Conservation (phyloP, 2,113 vertebrate genomes). For the Aleadryas rufinucha region DNA sequence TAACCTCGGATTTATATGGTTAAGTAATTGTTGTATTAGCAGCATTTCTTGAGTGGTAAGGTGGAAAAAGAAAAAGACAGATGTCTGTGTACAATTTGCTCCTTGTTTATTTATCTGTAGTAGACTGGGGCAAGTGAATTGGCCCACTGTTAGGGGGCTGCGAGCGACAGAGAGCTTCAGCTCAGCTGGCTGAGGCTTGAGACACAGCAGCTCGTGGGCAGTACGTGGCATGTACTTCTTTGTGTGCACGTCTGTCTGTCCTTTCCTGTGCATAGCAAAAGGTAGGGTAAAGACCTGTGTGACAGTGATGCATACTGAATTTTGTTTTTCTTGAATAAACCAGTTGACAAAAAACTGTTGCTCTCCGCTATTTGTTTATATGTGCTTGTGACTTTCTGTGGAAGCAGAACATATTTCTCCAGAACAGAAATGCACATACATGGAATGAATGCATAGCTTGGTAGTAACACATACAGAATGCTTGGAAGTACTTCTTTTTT, state of each 20-base stretch:
- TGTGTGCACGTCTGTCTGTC: accelerated
- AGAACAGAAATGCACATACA: neutral
- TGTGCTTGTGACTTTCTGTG: neutral
- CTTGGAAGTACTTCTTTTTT: neutral
- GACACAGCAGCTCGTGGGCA: accelerated
- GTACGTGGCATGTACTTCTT: accelerated
- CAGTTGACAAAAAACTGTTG: accelerated
- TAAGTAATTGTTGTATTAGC: conserved; percentile 57
- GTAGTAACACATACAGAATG: neutral
- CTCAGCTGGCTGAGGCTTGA: neutral
- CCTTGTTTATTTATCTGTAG: conserved; percentile 12
- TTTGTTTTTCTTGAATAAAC: neutral
- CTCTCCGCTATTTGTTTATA: neutral
- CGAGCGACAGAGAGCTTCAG: neutral
- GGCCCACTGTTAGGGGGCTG: neutral
- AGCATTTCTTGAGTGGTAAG: conserved; percentile 5
- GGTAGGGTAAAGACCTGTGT: neutral
- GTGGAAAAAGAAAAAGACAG: neutral
- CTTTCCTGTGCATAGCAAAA: neutral
- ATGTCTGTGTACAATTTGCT: neutral
- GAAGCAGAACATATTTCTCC: accelerated
- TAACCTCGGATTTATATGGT: conserved; percentile 38
- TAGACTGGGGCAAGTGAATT: neutral
- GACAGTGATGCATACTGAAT: accelerated
- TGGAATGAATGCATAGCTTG: neutral